phyloP scores from a whole-genome alignment of 2,113 vertebrate species.

The Datnioides undecimradiatus region DNA sequence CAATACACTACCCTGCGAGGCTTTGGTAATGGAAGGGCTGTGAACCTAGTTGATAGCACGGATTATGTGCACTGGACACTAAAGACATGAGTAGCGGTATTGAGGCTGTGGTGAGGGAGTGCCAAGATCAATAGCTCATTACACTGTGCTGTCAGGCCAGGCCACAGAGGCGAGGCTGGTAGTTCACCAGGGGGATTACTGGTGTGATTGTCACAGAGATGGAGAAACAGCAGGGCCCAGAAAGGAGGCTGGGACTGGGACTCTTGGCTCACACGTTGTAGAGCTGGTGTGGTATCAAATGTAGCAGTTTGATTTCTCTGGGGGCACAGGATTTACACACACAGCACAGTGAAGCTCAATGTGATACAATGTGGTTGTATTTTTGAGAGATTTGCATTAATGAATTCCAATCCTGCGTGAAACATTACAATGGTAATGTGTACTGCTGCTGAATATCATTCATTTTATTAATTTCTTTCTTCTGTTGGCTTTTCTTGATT shows the following conservation, averaged over 20 bases:
- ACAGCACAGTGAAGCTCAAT: background rate
- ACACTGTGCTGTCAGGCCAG: constrained; percentile 68
- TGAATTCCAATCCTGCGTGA: constrained; percentile 1
- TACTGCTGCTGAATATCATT: constrained; percentile 15
- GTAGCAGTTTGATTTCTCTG: constrained; percentile 55
- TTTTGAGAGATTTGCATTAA: constrained; percentile 2
- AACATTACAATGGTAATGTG: constrained; percentile 7
- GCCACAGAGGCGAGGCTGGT: constrained; percentile 44
- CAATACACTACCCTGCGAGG: constrained; percentile 37
- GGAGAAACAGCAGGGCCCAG: constrained; percentile 41
- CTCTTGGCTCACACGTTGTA: background rate
- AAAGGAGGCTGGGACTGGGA: constrained; percentile 31
- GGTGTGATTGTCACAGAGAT: constrained; percentile 73
- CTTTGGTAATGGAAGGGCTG: constrained; percentile 71
- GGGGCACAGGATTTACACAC: constrained; percentile 36
- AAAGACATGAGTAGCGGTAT: constrained; percentile 73
- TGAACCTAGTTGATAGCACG: constrained; percentile 65
- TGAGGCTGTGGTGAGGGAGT: constrained; percentile 62
- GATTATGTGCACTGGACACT: constrained; percentile 77
- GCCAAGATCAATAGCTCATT: constrained; percentile 85
- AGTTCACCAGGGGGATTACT: constrained; percentile 70
- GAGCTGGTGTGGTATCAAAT: constrained; percentile 21
- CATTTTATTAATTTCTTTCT: constrained; percentile 6
- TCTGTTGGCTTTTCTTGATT: constrained; percentile 4
- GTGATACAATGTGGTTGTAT: background rate